phyloP scores from a whole-genome alignment of 37 sponge, comb jelly and placozoan species.

The Aphrocallistes beatrix region DNA sequence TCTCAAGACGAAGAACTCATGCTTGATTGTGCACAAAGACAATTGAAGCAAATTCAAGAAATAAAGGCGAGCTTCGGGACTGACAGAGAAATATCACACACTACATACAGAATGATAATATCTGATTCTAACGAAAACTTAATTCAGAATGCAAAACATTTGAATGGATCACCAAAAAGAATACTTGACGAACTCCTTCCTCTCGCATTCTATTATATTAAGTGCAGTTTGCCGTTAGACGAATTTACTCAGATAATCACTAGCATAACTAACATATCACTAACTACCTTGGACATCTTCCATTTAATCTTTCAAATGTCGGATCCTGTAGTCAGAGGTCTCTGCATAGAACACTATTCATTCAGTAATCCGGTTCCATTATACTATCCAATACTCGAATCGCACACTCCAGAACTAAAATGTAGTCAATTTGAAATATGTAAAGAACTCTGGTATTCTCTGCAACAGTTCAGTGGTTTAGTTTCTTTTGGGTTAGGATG shows the following conservation, averaged over 20 bases:
- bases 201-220: not conserved
- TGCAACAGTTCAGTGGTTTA: not conserved
- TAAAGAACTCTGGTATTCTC: not conserved
- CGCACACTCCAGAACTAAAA: not conserved
- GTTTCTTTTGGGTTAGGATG: not conserved
- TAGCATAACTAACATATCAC: not conserved
- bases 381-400: not conserved
- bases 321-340: not conserved
- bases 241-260: not conserved
- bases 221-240: not conserved
- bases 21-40: not conserved
- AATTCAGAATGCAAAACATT: not conserved
- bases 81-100: not conserved
- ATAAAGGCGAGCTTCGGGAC: not conserved
- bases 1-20: not conserved
- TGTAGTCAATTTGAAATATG: not conserved
- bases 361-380: not conserved
- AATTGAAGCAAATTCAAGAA: not conserved
- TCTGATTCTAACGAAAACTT: not conserved
- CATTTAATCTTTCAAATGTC: not conserved
- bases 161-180: not conserved
- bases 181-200: not conserved
- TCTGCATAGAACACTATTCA: constrained; percentile 14
- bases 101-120: not conserved
- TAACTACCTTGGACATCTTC: not conserved